These are phyloP conservation scores for Eurosta solidaginis DNA, from an alignment of 1,140 invertebrate genomes.

Conservation along the genomic window DNA sequence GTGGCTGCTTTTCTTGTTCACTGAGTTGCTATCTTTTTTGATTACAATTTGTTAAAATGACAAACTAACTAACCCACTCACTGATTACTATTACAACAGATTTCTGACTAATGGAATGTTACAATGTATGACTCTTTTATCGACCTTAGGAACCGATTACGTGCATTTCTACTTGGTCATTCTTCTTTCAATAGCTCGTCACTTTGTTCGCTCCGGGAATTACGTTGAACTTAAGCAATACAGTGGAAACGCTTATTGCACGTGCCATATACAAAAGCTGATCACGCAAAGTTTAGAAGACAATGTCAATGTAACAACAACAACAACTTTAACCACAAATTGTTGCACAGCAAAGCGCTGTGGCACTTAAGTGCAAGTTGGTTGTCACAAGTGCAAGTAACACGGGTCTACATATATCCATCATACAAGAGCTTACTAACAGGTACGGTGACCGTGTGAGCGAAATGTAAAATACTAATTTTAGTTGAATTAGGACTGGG, in stretches of 20 bases:
- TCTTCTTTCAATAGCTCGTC: background rate
- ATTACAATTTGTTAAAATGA: too few species aligned
- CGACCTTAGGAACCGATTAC: background rate
- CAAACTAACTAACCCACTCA: background rate
- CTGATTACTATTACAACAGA: background rate
- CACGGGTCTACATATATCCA: background rate
- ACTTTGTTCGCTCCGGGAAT: background rate
- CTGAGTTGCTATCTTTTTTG: too few species aligned
- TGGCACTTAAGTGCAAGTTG: background rate
- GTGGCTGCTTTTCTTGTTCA: background rate
- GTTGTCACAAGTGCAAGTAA: background rate
- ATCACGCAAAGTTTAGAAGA: slow-evolving; percentile 4
- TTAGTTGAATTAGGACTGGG: too few species aligned
- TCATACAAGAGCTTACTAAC: background rate
- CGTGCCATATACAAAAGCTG: background rate
- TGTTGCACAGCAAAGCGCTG: background rate
- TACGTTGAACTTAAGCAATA: too few species aligned
- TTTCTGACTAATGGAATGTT: background rate
- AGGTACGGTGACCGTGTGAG: too few species aligned
- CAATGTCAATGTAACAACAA: background rate
- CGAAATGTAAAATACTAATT: too few species aligned
- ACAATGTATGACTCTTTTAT: background rate
- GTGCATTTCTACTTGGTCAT: background rate
- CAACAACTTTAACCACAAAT: background rate
- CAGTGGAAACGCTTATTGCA: too few species aligned